Base-by-base conservation (phyloP, 2,113 vertebrate species). In the Eleginops maclovinus region DNA sequence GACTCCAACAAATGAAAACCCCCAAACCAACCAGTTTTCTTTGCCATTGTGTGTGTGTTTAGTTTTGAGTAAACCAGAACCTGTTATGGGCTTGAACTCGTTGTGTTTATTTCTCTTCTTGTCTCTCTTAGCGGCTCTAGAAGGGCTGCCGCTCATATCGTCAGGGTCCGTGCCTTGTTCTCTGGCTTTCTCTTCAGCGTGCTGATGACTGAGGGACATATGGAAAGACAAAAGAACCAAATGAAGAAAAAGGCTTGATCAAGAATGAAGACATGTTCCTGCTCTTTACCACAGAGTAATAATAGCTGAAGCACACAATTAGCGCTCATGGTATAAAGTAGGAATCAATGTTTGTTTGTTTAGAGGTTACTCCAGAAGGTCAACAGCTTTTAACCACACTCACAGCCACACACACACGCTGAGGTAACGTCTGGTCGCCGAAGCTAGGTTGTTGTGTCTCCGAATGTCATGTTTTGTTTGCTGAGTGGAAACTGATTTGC, bases 11-110 rank as follows among this genome's bases (percentile, higher is more conserved):
- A n/a, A n/a, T n/a, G n/a, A n/a, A n/a, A n/a, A n/a, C n/a, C n/a
- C n/a, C n/a, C n/a, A n/a, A n/a, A n/a, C n/a, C n/a, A n/a, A n/a
- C n/a, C n/a, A n/a, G n/a, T n/a, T n/a, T n/a, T n/a, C n/a, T n/a
- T n/a, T n/a, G n/a, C n/a, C n/a, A 14, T 14, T 36, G 3, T 46
- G 12, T 22, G 10, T 17, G 40, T 2, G 50, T 17, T 7, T 19
- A 61, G 21, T 5, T 63, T 19, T 2, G n/a, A 46, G 22, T 47
- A 10, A 36, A 59, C 62, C 17, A 12, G 26, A 62, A 99, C 98
- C 96, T 93, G 93, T 86, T 0, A 93, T 89, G 1, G 97, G 97
- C 28, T 93, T 95, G 75, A 97, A 98, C 43, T 93, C 94, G 0
- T 96, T 84, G 0, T 93, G 86, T 3, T 88, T 82, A 0, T 62